These are phyloP conservation scores for Alsophila aescularia DNA, from an alignment of 2,888 invertebrate species.

Conservation along the genomic window DNA sequence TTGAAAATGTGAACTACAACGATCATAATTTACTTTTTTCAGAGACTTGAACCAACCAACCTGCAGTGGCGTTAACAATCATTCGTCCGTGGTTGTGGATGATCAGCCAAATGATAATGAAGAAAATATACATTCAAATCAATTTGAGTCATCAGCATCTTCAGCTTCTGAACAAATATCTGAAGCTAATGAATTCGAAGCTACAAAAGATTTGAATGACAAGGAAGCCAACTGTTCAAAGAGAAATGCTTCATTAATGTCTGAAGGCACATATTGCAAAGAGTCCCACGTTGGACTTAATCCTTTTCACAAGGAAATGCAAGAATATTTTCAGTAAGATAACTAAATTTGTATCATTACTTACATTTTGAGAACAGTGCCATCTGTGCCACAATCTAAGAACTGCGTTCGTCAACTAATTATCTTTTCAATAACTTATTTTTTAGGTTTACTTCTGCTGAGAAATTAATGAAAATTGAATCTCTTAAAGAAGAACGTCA, in stretches of 20 bases:
- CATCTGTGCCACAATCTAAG: slow-evolving; percentile 23
- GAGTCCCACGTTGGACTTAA: slow-evolving; percentile 31
- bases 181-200: slow-evolving; percentile 53
- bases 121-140: slow-evolving; percentile 32
- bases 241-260: slow-evolving; percentile 45
- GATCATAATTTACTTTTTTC: slow-evolving; percentile 26
- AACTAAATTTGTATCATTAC: not conserved
- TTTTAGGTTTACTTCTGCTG: slow-evolving; percentile 44
- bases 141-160: slow-evolving; percentile 53
- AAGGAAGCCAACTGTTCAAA: slow-evolving; percentile 27
- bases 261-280: slow-evolving; percentile 23
- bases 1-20: too few species aligned
- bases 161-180: slow-evolving; percentile 56
- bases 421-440: not conserved
- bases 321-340: slow-evolving; percentile 66
- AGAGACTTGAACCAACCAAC: slow-evolving; percentile 57
- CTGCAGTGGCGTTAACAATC: slow-evolving; percentile 46
- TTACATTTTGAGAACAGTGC: slow-evolving; percentile 2
- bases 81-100: slow-evolving; percentile 39
- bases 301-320: slow-evolving; percentile 59
- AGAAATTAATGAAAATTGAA: slow-evolving; percentile 72
- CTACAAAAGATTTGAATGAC: slow-evolving; percentile 39
- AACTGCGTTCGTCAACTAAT: slow-evolving; percentile 5
- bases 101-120: slow-evolving; percentile 38
- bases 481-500: slow-evolving; percentile 73